Percentiles rank a stretch among this genome's conserved stretches.
phyloP scores from a whole-genome alignment of 2,888 invertebrate genomes.

The Agonopterix heracliana region DNA sequence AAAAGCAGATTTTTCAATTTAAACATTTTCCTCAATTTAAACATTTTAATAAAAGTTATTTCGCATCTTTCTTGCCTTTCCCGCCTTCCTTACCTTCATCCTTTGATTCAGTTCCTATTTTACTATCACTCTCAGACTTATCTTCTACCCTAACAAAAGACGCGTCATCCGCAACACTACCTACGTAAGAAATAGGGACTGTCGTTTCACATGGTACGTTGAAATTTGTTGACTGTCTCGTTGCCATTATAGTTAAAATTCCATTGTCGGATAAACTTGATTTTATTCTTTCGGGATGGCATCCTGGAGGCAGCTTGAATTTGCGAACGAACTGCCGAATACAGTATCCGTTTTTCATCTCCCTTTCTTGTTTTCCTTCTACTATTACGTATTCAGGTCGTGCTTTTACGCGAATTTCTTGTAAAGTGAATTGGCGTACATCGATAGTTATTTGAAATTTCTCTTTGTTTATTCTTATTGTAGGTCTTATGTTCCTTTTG shows the following conservation, averaged over 20 bases:
- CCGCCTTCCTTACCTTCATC: too few species aligned
- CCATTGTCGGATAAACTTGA: slow-evolving; percentile 44
- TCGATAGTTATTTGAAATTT: slow-evolving; percentile 51
- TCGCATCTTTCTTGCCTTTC: too few species aligned
- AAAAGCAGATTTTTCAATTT: too few species aligned
- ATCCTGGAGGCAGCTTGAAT: slow-evolving; percentile 54
- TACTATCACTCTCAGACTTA: too few species aligned
- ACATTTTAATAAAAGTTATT: too few species aligned
- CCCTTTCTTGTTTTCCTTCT: slow-evolving; percentile 59
- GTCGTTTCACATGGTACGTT: slow-evolving; percentile 35
- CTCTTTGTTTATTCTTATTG: slow-evolving; percentile 43
- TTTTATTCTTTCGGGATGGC: slow-evolving; percentile 35
- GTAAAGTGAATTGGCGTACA: slow-evolving; percentile 44
- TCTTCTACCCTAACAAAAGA: not conserved
- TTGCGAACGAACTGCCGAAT: slow-evolving; percentile 48
- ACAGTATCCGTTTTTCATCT: slow-evolving; percentile 37
- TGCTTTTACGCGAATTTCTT: slow-evolving; percentile 52
- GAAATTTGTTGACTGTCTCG: slow-evolving; percentile 29
- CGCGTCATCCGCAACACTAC: slow-evolving; percentile 2
- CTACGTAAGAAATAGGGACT: slow-evolving; percentile 27
- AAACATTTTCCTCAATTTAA: too few species aligned
- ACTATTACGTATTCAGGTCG: slow-evolving; percentile 38
- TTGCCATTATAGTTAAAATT: slow-evolving; percentile 45
- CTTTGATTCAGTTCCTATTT: too few species aligned
- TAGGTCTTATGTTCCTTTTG: slow-evolving; percentile 37